phyloP scores from a whole-genome alignment of 2,797 vertebrate genomes.

The Spheniscus humboldti region DNA sequence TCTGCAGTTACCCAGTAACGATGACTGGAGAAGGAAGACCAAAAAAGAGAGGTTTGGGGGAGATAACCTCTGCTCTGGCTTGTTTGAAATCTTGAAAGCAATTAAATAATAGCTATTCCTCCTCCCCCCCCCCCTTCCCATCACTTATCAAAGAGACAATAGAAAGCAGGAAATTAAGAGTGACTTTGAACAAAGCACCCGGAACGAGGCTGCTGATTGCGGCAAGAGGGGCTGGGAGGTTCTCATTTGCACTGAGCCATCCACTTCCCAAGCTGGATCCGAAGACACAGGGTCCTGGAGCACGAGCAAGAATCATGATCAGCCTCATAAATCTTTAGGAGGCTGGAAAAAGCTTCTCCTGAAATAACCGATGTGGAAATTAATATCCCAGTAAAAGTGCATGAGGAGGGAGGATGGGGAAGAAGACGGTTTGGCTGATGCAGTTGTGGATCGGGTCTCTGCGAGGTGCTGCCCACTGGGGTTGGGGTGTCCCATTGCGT shows the following conservation, averaged over 20 bases:
- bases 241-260: background rate
- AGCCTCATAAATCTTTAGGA: background rate
- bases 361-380: background rate
- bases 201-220: background rate
- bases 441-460: rapidly evolving
- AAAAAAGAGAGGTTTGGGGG: background rate
- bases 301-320: background rate
- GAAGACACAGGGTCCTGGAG: background rate
- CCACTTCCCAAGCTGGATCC: background rate
- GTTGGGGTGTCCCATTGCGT: rapidly evolving
- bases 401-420: background rate
- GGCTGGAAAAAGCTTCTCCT: conserved; percentile 7
- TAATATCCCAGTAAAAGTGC: background rate
- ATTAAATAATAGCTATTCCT: conserved; percentile 34
- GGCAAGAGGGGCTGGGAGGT: background rate
- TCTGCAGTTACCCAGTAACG: conserved; percentile 43
- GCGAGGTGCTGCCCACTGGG: rapidly evolving
- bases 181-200: conserved; percentile 51
- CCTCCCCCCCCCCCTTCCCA: background rate
- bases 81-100: conserved; percentile 36
- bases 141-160: conserved; percentile 55
- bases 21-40: background rate
- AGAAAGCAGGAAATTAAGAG: conserved; percentile 67
- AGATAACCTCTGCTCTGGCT: conserved; percentile 28
- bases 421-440: background rate